These are phyloP conservation scores for Nomada flava DNA, from an alignment of 2,888 invertebrate genomes.

Conservation along the genomic window DNA sequence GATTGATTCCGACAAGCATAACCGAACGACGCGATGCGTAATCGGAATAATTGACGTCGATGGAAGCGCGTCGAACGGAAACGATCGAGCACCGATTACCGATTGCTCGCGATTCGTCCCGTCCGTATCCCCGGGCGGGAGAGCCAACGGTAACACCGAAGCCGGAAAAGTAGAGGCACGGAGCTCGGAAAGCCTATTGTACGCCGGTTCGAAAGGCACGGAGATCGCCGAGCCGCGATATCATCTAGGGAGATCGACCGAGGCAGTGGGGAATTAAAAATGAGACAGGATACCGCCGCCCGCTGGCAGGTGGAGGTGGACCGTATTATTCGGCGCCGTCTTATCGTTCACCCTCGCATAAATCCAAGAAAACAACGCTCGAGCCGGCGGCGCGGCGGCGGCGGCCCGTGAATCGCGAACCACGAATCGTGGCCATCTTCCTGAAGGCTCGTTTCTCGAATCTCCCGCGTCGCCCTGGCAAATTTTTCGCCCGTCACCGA, in stretches of 20 bases:
- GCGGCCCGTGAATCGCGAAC: conserved; percentile 34
- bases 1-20: conserved; percentile 70
- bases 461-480: conserved; percentile 1
- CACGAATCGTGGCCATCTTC: conserved; percentile 40
- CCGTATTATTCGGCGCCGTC: conserved; percentile 76
- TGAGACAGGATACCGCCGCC: conserved; percentile 65
- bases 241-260: conserved; percentile 69
- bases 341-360: conserved; percentile 78
- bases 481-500: conserved; percentile 35
- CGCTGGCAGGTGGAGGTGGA: conserved; percentile 77
- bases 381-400: conserved; percentile 59
- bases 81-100: not conserved
- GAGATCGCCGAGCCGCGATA: conserved; percentile 65
- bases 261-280: conserved; percentile 71
- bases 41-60: conserved; percentile 68
- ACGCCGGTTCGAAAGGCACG: conserved; percentile 59
- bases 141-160: not conserved
- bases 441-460: conserved; percentile 22
- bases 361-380: conserved; percentile 75
- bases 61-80: conserved; percentile 40
- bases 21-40: conserved; percentile 61
- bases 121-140: too few relatives aligned
- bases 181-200: conserved; percentile 57
- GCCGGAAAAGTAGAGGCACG: conserved; percentile 37
- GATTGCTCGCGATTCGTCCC: not conserved